Evolutionary conservation across 2,888 invertebrate genomes (phyloP).

Genomic region (Drosophila subsilvestris): DNA sequence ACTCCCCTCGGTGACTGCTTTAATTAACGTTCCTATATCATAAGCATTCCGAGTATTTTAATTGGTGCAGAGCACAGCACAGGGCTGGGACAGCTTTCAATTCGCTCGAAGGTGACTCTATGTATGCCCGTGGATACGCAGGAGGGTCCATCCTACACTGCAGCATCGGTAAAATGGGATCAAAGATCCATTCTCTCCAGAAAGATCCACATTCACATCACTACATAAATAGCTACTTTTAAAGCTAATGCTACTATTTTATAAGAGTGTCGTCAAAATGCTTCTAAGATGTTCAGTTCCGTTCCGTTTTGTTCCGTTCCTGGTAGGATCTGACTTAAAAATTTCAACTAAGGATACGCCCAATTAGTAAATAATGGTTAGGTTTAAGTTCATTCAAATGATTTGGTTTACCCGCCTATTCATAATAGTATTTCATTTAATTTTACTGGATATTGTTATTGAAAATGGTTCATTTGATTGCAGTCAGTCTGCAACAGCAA

Average conservation of each 20-base stretch:
- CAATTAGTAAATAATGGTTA: neutral
- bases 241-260: too few relatives aligned
- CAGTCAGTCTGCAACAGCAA: too few relatives aligned
- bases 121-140: neutral
- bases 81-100: neutral
- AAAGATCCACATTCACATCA: too few relatives aligned
- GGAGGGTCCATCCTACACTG: neutral
- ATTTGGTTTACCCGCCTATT: too few relatives aligned
- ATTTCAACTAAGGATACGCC: neutral
- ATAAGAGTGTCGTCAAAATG: too few relatives aligned
- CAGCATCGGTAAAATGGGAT: neutral
- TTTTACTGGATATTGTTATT: too few relatives aligned
- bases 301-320: too few relatives aligned
- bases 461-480: too few relatives aligned
- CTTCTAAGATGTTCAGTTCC: too few relatives aligned
- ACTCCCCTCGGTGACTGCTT: constrained; percentile 38
- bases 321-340: neutral
- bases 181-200: neutral
- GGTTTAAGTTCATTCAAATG: too few relatives aligned
- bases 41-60: constrained; percentile 53
- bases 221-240: too few relatives aligned
- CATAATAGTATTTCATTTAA: too few relatives aligned
- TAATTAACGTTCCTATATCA: constrained; percentile 66
- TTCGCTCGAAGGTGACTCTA: neutral
- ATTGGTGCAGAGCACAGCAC: constrained; percentile 56